These are phyloP conservation scores for Corvus moneduloides DNA, from an alignment of 2,113 vertebrate species.

Conservation along the genomic window DNA sequence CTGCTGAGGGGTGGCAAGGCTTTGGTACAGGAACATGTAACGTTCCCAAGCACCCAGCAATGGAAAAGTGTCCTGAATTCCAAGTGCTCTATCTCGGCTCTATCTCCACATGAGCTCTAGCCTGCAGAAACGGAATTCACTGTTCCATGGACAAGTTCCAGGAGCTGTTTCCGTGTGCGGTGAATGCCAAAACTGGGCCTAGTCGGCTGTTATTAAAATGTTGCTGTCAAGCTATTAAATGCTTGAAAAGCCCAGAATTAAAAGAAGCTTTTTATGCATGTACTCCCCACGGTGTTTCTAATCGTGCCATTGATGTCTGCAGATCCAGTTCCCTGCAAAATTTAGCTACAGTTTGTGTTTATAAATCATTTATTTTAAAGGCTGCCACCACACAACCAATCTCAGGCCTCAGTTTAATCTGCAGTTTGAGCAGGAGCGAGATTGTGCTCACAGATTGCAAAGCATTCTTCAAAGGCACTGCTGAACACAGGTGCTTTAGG, in stretches of 20 bases:
- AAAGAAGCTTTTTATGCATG: constrained; percentile 61
- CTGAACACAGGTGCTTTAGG: constrained; percentile 14
- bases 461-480: constrained; percentile 20
- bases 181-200: constrained; percentile 64
- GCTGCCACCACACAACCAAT: neutral
- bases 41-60: neutral
- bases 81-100: constrained; percentile 4
- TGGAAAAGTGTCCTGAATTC: constrained; percentile 28
- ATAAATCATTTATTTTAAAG: constrained; percentile 47
- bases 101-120: constrained; percentile 44
- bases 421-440: constrained; percentile 4
- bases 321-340: constrained; percentile 55
- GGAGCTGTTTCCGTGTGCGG: constrained; percentile 48
- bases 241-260: constrained; percentile 67
- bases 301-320: constrained; percentile 26
- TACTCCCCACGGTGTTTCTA: constrained; percentile 45
- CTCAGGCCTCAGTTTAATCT: neutral
- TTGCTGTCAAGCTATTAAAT: constrained; percentile 69
- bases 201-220: constrained; percentile 69
- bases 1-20: neutral
- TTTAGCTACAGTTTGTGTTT: constrained; percentile 66
- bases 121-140: constrained; percentile 60
- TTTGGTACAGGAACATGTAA: rapidly evolving
- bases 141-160: constrained; percentile 59
- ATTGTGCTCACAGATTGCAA: neutral